Evolutionary conservation across 1,140 invertebrate species (phyloP).

Genomic region (Bicyclus anynana): DNA sequence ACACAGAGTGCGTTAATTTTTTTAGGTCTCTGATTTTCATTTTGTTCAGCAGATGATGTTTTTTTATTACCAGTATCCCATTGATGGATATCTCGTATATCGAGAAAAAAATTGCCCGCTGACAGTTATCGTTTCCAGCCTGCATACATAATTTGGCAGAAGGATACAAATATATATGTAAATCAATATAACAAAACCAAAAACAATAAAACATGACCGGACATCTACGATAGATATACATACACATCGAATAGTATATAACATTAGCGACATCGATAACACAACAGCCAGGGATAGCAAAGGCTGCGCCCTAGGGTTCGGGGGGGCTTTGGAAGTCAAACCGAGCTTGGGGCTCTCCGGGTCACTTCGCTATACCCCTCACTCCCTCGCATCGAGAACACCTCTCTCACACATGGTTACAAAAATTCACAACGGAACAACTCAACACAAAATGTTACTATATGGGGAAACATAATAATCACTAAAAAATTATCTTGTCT

Average conservation of each 20-base stretch:
- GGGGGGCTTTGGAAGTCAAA: constrained; percentile 61
- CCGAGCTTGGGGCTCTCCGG: constrained; percentile 67
- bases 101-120: too few relatives aligned
- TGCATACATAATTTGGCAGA: constrained; percentile 33
- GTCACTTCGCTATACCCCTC: constrained; percentile 75
- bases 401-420: constrained; percentile 76
- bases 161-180: constrained; percentile 27
- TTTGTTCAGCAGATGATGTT: too few relatives aligned
- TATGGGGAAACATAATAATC: constrained; percentile 55
- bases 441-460: constrained; percentile 68
- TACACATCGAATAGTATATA: constrained; percentile 63
- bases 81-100: too few relatives aligned
- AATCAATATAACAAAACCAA: constrained; percentile 42
- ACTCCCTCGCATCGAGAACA: constrained; percentile 76
- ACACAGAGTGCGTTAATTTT: too few relatives aligned
- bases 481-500: constrained; percentile 53
- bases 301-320: constrained; percentile 72
- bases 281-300: constrained; percentile 75
- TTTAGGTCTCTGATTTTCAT: too few relatives aligned
- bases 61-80: too few relatives aligned
- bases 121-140: too few relatives aligned
- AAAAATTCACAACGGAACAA: constrained; percentile 71
- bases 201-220: constrained; percentile 39
- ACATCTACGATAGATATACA: constrained; percentile 65
- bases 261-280: constrained; percentile 72